These are phyloP conservation scores for Salvator merianae DNA, from an alignment of 2,113 vertebrate genomes.

Conservation along the genomic window DNA sequence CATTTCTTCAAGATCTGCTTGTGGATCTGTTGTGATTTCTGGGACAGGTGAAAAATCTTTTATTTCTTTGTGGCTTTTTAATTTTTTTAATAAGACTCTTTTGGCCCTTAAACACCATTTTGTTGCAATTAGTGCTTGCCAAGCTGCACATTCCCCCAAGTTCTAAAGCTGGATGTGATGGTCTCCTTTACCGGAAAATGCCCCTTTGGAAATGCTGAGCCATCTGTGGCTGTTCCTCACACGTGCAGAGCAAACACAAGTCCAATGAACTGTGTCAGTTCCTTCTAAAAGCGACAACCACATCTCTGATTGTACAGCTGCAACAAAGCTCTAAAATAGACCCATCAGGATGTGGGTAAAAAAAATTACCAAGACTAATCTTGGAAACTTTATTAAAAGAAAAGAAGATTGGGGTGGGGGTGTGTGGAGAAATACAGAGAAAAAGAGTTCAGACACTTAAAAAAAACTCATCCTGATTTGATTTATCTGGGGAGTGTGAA, in stretches of 20 bases:
- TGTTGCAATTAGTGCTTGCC: background rate
- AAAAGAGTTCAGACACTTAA: slow-evolving; percentile 49
- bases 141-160: fast-evolving
- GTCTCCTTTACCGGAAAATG: background rate
- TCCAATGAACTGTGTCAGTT: background rate
- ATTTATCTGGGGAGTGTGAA: slow-evolving; percentile 70
- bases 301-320: background rate
- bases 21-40: background rate
- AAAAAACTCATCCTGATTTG: slow-evolving; percentile 46
- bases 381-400: slow-evolving; percentile 60
- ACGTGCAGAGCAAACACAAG: fast-evolving
- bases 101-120: background rate
- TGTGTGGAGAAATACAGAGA: background rate
- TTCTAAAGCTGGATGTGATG: background rate
- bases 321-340: slow-evolving; percentile 44
- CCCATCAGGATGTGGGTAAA: slow-evolving; percentile 31
- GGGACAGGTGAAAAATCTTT: background rate
- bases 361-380: slow-evolving; percentile 48
- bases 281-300: background rate
- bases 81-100: background rate
- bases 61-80: background rate
- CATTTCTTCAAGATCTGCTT: background rate
- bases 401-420: background rate
- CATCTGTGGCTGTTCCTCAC: background rate
- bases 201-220: background rate